Conservation (phyloP, 2,113 vertebrate genomes). For the Elephas maximus region DNA sequence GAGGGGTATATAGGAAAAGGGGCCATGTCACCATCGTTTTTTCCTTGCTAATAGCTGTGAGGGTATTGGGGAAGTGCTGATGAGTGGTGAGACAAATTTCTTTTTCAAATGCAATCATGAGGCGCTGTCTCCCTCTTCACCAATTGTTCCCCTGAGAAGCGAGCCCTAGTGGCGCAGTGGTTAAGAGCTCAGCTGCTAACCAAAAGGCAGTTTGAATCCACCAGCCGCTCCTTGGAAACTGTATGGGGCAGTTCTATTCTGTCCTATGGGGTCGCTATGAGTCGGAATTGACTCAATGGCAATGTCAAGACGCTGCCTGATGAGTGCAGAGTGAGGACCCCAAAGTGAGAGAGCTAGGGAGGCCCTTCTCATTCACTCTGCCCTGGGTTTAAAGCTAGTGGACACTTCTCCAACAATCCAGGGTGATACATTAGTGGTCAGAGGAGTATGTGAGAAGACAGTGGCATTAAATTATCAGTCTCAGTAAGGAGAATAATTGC, state of each 20-base stretch:
- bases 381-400: not conserved
- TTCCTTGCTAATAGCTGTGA: not conserved
- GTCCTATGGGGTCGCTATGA: no score
- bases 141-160: not conserved
- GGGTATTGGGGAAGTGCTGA: not conserved
- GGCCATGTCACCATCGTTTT: no score
- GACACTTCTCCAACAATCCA: not conserved
- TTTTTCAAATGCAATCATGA: slow-evolving; percentile 29
- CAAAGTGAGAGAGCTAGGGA: not conserved
- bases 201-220: no score
- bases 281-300: no score
- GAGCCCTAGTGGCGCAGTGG: no score
- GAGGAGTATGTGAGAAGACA: not conserved
- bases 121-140: not conserved
- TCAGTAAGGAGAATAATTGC: not conserved
- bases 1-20: not conserved
- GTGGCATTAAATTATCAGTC: not conserved
- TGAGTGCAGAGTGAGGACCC: not conserved
- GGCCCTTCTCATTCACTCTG: not conserved
- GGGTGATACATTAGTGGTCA: not conserved
- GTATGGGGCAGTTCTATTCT: no score
- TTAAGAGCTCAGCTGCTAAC: no score
- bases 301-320: not conserved
- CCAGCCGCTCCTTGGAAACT: no score
- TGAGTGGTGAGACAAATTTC: not conserved